Base-by-base conservation (phyloP, 2,797 vertebrate species). In the Megaceryle alcyon region DNA sequence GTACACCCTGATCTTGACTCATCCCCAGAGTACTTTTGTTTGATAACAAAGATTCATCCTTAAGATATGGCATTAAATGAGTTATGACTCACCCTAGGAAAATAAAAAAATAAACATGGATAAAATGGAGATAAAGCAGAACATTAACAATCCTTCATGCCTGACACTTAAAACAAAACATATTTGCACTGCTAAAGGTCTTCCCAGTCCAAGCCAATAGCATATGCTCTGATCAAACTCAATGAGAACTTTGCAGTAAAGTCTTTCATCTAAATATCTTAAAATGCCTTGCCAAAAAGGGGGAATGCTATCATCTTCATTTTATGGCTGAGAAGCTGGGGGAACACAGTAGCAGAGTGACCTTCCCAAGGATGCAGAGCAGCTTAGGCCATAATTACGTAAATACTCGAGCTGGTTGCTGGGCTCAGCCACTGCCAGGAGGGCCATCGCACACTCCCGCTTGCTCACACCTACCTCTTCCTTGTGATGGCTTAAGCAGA, bases 81-180 rank as follows among this genome's bases (percentile, higher is more conserved):
- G 71, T 35, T 89, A 93, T 95, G 95, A 95, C 68, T 95, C 96
- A 97, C 43, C 39, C 37, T 33, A 90, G 53, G n/a, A 73, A 92
- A 95, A 56, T 16, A 44, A 94, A 71, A 88, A 82, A 83, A 64
- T 12, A 89, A 96, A 88, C 72, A 90, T 5, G 66, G 70, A 88
- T 89, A 93, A 97, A 94, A 95, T 49, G 17, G 88, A 92, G 92
- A 94, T 91, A 95, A 94, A 96, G 69, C 85, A 94, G 92, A 94
- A 88, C 88, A 68, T 88, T 82, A 88, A 79, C 78, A 92, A 88
- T 90, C 25, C 53, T 85, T 94, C 83, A 87, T 33, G 83, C 77
- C 44, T 88, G 78, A 96, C 88, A 84, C 51, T 82, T 93, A 57
- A 95, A 83, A 68, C 71, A 83, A 91, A 96, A 85, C 90, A 95